phyloP scores from a whole-genome alignment of 2,113 vertebrate species.

The Podarcis raffonei region DNA sequence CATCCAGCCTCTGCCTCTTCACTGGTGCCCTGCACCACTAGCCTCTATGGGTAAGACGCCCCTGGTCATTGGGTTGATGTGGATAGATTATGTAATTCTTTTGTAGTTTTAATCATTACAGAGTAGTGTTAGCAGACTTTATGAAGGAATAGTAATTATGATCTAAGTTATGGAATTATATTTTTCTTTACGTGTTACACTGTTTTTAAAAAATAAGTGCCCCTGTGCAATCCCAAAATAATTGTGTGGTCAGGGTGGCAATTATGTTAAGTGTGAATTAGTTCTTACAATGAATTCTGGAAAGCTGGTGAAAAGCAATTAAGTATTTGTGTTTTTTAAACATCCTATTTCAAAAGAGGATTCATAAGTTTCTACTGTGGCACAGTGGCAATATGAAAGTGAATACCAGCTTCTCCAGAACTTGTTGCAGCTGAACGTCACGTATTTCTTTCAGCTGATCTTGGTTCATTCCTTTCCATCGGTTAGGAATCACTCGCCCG shows the following conservation, averaged over 20 bases:
- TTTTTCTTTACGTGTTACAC: neutral
- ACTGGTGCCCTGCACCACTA: no score
- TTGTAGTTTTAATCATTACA: neutral
- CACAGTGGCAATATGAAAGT: neutral
- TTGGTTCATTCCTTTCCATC: slow-evolving; percentile 79
- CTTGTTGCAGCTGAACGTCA: slow-evolving; percentile 79
- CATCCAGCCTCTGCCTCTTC: no score
- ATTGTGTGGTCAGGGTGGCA: neutral
- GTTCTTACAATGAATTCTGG: no score
- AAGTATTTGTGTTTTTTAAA: neutral
- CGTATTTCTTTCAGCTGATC: slow-evolving; percentile 74
- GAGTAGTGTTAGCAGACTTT: no score
- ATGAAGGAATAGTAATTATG: neutral
- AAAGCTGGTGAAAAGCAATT: neutral
- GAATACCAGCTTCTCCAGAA: slow-evolving; percentile 81
- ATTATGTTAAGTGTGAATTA: neutral
- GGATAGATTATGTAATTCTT: neutral
- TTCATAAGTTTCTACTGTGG: neutral
- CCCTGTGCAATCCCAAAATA: neutral
- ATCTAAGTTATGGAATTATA: neutral
- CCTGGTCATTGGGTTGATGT: no score
- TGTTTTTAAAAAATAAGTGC: neutral
- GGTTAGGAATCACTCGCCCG: slow-evolving; percentile 67
- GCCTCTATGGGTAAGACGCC: no score
- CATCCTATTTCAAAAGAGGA: neutral